Evolutionary conservation across 2,797 vertebrate species (phyloP), one percentile per base, ranked within the genome.

Genomic region (Lacerta viridis): DNA sequence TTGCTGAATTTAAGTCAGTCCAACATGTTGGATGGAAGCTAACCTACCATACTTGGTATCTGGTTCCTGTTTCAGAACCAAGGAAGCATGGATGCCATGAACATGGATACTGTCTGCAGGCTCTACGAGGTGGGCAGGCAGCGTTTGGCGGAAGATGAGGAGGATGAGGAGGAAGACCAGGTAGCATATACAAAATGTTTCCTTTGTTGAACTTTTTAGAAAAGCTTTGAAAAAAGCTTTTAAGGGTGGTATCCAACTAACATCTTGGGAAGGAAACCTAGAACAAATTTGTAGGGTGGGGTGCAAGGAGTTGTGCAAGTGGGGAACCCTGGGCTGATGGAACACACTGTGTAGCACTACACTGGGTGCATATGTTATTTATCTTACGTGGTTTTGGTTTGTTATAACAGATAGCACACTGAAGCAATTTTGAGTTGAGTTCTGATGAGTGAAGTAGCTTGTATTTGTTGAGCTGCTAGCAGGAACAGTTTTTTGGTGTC

Each of bases 91-190:
- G 99, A 99, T 94, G 97, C 99, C 2, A 97, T 99, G 87, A 99
- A 99, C 96, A 99, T 99, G 92, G 99, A 99, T 96, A 99, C 99
- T 0, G 98, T 99, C 64, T 99, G 99, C 94, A 97, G 99, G 61
- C 97, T 99, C 2, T 99, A 99, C 88, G 99, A 99, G 95, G 99
- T 99, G 84, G 99, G 99, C 50, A 97, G 99, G 80, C 99, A 99
- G 94, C 98, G 99, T 68, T 96, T 99, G 89, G 99, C 99, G 29
- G 99, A 99, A 94, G 99, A 99, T 92, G 99, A 99, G 89, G 99
- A 99, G 91, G 99, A 99, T 82, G 99, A 99, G 91, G 99, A 99
- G 84, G 98, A 99, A 88, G 99, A 99, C 95, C 99, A 99, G 98
- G 99, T 99, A 90, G 91, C 41, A 36, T 5, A 46, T 84, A 79